These are phyloP conservation scores for Phasia obesa DNA, from an alignment of 2,888 invertebrate species.

Conservation along the genomic window DNA sequence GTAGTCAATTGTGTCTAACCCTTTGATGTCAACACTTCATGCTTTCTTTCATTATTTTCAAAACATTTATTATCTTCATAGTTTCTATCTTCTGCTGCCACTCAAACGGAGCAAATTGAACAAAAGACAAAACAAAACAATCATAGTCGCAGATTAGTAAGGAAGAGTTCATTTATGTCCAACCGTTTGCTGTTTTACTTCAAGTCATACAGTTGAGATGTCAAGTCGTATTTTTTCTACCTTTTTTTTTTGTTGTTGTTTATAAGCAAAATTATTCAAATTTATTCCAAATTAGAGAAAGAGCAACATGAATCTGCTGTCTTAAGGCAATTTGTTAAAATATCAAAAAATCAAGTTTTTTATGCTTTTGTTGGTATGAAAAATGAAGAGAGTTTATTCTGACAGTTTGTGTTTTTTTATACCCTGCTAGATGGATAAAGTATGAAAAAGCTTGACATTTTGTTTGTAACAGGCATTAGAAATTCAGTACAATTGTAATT, in stretches of 20 bases:
- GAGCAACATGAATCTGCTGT: conserved; percentile 30
- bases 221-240: conserved; percentile 36
- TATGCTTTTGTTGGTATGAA: background rate
- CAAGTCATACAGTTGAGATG: conserved; percentile 41
- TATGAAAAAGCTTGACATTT: no score
- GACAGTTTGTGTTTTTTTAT: no score
- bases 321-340: conserved; percentile 55
- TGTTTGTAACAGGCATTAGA: no score
- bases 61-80: conserved; percentile 48
- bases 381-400: background rate
- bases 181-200: conserved; percentile 36
- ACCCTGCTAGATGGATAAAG: no score
- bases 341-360: conserved; percentile 37
- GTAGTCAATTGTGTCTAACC: conserved; percentile 37
- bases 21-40: no score
- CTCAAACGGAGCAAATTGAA: conserved; percentile 26
- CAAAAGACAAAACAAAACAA: conserved; percentile 34
- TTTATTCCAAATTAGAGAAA: conserved; percentile 27
- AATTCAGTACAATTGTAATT: no score
- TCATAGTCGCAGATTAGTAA: conserved; percentile 41
- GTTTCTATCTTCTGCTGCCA: conserved; percentile 5
- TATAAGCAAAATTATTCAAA: conserved; percentile 4
- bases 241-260: background rate
- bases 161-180: conserved; percentile 47
- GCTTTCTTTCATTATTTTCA: conserved; percentile 13